These are phyloP conservation scores for Ashinkailepas kermadecensis DNA, from an alignment of 2,888 invertebrate species.

Conservation along the genomic window DNA sequence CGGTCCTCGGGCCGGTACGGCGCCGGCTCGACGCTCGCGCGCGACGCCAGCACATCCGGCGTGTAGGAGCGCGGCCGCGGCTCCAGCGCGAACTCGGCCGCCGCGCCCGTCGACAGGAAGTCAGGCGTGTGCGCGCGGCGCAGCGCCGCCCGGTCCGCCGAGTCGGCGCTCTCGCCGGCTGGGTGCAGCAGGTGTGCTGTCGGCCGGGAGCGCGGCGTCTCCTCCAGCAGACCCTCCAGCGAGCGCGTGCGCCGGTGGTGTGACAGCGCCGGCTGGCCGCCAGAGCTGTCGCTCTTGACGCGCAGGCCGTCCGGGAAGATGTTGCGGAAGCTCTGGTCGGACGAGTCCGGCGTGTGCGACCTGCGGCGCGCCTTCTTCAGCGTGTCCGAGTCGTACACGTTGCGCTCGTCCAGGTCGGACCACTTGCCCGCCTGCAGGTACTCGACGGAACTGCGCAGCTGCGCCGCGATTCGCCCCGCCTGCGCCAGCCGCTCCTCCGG, in stretches of 20 bases:
- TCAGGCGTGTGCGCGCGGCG: not conserved
- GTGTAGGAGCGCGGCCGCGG: not conserved
- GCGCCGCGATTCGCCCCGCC: constrained; percentile 29
- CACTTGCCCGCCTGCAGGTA: constrained; percentile 32
- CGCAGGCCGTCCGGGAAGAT: constrained; percentile 33
- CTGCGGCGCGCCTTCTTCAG: constrained; percentile 31
- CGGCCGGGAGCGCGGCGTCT: constrained; percentile 27
- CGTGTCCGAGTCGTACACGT: constrained; percentile 33
- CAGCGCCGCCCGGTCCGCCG: not conserved
- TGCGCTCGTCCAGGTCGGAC: constrained; percentile 31
- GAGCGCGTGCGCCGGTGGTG: constrained; percentile 33
- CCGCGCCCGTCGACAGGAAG: not conserved
- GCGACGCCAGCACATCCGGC: not conserved
- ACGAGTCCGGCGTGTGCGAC: constrained; percentile 31
- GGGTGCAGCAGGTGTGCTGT: not conserved
- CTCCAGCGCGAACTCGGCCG: not conserved
- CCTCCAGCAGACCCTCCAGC: constrained; percentile 33
- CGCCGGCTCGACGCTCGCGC: not conserved
- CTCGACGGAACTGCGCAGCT: constrained; percentile 31
- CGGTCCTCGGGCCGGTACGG: constrained; percentile 20
- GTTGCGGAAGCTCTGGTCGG: constrained; percentile 31
- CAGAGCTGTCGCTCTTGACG: constrained; percentile 28
- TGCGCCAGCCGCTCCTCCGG: not conserved
- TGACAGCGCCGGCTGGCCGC: constrained; percentile 11
- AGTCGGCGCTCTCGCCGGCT: not conserved